Evolutionary conservation across 2,888 invertebrate species (phyloP), one percentile per base, ranked within the genome.

Genomic region (Itoplectis maculator): DNA sequence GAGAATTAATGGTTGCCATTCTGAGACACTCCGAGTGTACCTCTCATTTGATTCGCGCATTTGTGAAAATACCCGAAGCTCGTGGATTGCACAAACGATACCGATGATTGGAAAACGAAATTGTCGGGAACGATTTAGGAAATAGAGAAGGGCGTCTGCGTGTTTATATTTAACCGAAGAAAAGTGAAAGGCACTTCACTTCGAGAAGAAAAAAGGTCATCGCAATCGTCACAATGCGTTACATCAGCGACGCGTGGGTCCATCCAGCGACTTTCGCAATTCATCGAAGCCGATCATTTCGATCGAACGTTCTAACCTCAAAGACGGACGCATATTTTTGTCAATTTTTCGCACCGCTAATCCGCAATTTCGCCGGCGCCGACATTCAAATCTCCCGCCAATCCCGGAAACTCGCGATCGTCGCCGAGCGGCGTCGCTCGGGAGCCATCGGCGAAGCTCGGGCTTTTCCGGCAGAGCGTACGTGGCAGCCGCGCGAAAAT

Each of bases 1-100:
- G 42, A 80, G 61, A 80, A 84, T 76, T 70, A 79, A 82, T 56
- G 69, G 66, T 79, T 75, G 65, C 63, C 77, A 65, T 65, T 70
- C 40, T 47, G 15, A 45, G 20, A 56, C 15, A n/a, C n/a, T n/a
- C n/a, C 5, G 29, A 2, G 29, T 66, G 7, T 18, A 3, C 13
- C 23, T 40, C 11, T 37, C 7, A 45, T 65, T 45, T 42, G 15
- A 15, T 3, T 20, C 29, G 29, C 29, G 2, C 49, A n/a, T 5
- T 49, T 18, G 3, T 18, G 9, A 51, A 18, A 51, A 18, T 18
- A 9, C 49, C n/a, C 49, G 7, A 49, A 49, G 18, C 18, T 18
- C 4, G 8, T 7, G 5, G n/a, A 13, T 54, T 9, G 29, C 23
- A 23, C 23, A 65, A 23, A 20, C 5, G 0, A 9, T 45, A 8